Percentiles rank a stretch among this genome's conserved stretches.
phyloP scores from a whole-genome alignment of 1,140 invertebrate genomes.

The Heterodera carotae region DNA sequence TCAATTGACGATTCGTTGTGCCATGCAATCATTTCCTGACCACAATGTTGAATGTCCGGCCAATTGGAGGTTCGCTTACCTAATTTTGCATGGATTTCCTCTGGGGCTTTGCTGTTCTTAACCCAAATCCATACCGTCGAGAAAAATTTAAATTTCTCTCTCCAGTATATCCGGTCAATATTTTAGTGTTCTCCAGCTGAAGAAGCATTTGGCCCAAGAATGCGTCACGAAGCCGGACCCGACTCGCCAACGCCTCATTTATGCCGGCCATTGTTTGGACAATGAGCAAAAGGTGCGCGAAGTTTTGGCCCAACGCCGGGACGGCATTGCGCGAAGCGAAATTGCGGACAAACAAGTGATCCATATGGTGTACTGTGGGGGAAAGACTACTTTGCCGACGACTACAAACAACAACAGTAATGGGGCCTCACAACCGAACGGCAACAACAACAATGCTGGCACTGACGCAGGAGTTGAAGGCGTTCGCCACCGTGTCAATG shows the following conservation, averaged over 20 bases:
- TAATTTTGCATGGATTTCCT: too few species aligned
- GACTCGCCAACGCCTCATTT: constrained; percentile 38
- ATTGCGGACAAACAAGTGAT: constrained; percentile 31
- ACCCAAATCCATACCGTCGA: too few species aligned
- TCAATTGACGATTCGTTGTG: constrained; percentile 39
- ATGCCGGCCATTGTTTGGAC: constrained; percentile 40
- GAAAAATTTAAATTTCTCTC: too few species aligned
- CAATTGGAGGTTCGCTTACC: constrained; percentile 28
- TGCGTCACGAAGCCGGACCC: constrained; percentile 37
- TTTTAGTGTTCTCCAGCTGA: constrained; percentile 35
- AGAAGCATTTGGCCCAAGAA: constrained; percentile 33
- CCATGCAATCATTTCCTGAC: constrained; percentile 40
- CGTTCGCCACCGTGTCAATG: neutral
- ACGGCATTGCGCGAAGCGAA: constrained; percentile 31
- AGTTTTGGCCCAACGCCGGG: constrained; percentile 25
- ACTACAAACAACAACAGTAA: neutral
- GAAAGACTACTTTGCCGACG: constrained; percentile 3
- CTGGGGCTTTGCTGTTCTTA: too few species aligned
- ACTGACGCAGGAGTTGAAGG: neutral
- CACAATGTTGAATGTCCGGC: constrained; percentile 33
- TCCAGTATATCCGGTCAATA: too few species aligned
- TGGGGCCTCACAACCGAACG: too few species aligned
- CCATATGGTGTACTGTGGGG: constrained; percentile 32
- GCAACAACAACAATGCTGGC: constrained; percentile 26
- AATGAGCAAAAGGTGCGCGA: constrained; percentile 31